A percentile compares a stretch with the other conserved stretches of the same genome.
phyloP scores from a whole-genome alignment of 2,797 vertebrate genomes.

The Sorex maritimensis region DNA sequence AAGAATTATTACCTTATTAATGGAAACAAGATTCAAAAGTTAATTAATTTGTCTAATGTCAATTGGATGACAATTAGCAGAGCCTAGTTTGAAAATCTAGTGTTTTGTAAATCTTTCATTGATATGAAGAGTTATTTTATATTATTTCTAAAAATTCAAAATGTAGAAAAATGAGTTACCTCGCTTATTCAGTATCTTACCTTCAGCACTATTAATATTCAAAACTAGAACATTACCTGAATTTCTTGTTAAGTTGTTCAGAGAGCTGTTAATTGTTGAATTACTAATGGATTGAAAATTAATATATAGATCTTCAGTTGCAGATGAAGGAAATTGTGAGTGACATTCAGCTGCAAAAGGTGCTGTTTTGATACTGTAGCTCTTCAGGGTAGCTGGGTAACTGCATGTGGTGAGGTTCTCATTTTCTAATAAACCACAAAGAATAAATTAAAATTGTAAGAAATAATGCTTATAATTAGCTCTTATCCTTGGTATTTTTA shows the following conservation, averaged over 20 bases:
- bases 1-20: conserved; percentile 44
- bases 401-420: conserved; percentile 86
- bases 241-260: conserved; percentile 74
- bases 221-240: conserved; percentile 85
- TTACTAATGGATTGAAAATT: conserved; percentile 71
- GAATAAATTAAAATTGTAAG: conserved; percentile 63
- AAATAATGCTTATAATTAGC: conserved; percentile 14
- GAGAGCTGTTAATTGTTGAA: conserved; percentile 79
- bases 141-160: conserved; percentile 59
- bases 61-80: conserved; percentile 45
- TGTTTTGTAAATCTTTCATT: conserved; percentile 70
- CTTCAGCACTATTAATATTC: conserved; percentile 40
- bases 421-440: conserved; percentile 87
- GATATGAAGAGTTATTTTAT: conserved; percentile 21
- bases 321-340: conserved; percentile 37
- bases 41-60: conserved; percentile 43
- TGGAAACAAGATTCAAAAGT: conserved; percentile 53
- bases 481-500: background rate
- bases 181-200: conserved; percentile 30
- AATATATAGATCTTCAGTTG: conserved; percentile 62
- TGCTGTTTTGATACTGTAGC: conserved; percentile 85
- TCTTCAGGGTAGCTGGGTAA: conserved; percentile 73
- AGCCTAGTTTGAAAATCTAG: conserved; percentile 23
- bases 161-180: conserved; percentile 5
- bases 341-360: conserved; percentile 80